A percentile compares a stretch with the other conserved stretches of the same genome.
Evolutionary conservation across 2,888 invertebrate genomes (phyloP).

Genomic region (Herminia tarsipennalis): DNA sequence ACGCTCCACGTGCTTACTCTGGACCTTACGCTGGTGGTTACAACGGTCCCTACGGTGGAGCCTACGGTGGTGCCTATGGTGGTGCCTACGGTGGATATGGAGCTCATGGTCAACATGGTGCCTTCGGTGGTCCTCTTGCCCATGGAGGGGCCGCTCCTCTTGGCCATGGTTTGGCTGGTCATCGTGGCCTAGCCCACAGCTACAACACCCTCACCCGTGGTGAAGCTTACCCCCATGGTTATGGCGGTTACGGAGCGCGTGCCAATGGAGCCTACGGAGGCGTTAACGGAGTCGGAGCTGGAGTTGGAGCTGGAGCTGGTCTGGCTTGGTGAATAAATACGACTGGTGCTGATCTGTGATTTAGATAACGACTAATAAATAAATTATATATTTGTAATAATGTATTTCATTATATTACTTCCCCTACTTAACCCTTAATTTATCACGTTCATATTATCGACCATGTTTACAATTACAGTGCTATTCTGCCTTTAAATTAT

Average conservation of each 20-base stretch:
- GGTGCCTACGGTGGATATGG: constrained; percentile 18
- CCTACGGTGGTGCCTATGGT: constrained; percentile 25
- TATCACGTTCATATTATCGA: too few species aligned
- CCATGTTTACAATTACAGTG: too few species aligned
- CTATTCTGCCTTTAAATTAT: too few species aligned
- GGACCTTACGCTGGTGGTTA: constrained; percentile 36
- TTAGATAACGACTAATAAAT: constrained; percentile 34
- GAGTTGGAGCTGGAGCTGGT: constrained; percentile 15
- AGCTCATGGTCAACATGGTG: too few species aligned
- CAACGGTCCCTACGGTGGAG: constrained; percentile 27
- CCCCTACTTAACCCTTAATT: too few species aligned
- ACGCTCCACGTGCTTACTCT: constrained; percentile 35
- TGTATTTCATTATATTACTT: constrained; percentile 2
- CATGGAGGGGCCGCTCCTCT: constrained; percentile 19
- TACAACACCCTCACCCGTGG: constrained; percentile 36
- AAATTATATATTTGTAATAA: constrained; percentile 22
- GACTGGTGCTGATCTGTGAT: constrained; percentile 39
- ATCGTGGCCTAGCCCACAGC: constrained; percentile 32
- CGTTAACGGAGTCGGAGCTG: constrained; percentile 6
- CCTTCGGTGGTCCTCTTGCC: background rate
- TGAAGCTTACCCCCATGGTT: constrained; percentile 17
- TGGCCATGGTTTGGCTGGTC: constrained; percentile 26
- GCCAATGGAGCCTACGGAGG: constrained; percentile 6
- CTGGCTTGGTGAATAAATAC: constrained; percentile 29
- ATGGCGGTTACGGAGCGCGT: constrained; percentile 33